Conservation (phyloP, 2,888 invertebrate genomes). For the Cylindroiulus punctatus region DNA sequence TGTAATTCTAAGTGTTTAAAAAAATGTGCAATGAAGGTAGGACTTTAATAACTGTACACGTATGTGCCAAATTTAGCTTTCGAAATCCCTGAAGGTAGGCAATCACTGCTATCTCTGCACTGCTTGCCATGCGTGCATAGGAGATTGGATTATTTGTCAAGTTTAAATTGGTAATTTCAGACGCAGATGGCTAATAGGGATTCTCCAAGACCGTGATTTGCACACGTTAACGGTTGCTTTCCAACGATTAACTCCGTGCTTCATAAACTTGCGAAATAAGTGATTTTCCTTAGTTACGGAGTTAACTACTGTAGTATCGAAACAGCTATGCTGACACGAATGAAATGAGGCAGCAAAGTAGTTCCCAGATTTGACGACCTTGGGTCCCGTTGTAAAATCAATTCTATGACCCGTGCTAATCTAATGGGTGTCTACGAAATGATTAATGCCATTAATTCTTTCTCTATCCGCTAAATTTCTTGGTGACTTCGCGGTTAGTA, state of each 20-base stretch:
- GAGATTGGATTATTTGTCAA: not conserved
- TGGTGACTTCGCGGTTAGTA: not conserved
- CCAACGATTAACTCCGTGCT: constrained; percentile 3
- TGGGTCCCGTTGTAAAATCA: not conserved
- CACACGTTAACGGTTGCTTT: not conserved
- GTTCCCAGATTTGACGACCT: not conserved
- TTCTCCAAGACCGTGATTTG: not conserved
- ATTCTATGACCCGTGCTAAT: constrained; percentile 35
- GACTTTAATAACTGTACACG: too few relatives aligned
- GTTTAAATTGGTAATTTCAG: constrained; percentile 38
- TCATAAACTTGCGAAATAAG: constrained; percentile 22
- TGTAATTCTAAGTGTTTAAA: too few relatives aligned
- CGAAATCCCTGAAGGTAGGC: not conserved
- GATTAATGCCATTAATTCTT: not conserved
- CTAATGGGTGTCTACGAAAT: not conserved
- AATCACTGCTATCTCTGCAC: not conserved
- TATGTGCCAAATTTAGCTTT: too few relatives aligned
- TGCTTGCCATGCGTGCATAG: not conserved
- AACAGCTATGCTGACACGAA: constrained; percentile 17
- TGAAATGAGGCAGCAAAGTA: constrained; percentile 28
- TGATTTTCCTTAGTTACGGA: too few relatives aligned
- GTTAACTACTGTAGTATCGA: constrained; percentile 25
- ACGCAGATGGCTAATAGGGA: not conserved
- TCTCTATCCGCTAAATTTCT: not conserved
- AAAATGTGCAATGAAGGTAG: too few relatives aligned